A percentile compares a stretch with the other conserved stretches of the same genome.
phyloP scores from a whole-genome alignment of 2,888 invertebrate species.

The Thereva nobilitata region DNA sequence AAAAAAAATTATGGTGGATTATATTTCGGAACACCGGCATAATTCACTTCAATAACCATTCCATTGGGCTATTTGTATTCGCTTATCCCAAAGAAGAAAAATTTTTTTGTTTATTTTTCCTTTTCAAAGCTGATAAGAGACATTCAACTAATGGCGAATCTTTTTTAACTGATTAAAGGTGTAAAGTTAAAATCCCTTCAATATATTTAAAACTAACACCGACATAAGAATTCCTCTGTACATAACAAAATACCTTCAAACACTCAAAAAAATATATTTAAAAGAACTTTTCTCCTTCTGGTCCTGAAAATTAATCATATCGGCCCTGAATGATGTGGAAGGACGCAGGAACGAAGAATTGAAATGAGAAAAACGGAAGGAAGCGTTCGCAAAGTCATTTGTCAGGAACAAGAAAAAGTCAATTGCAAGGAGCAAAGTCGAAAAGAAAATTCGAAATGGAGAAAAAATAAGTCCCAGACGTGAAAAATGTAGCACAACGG shows the following conservation, averaged over 20 bases:
- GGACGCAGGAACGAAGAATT: conserved; percentile 9
- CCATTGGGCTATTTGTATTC: no score
- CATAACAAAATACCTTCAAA: background rate
- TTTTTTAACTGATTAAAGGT: no score
- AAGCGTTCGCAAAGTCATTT: conserved; percentile 31
- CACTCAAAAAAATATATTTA: conserved; percentile 5
- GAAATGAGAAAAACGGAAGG: conserved; percentile 27
- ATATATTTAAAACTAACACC: no score
- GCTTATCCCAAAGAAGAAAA: no score
- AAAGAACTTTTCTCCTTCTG: conserved; percentile 19
- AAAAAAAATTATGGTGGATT: no score
- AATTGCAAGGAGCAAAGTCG: conserved; percentile 11
- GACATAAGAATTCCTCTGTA: background rate
- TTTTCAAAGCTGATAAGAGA: no score
- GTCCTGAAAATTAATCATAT: conserved; percentile 31
- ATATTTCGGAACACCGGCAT: no score
- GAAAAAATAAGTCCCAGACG: conserved; percentile 30
- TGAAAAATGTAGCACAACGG: conserved; percentile 27
- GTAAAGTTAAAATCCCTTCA: no score
- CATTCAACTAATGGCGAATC: no score
- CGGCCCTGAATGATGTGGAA: conserved; percentile 20
- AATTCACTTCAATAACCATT: no score
- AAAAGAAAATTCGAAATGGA: conserved; percentile 31
- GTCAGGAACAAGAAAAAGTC: conserved; percentile 27
- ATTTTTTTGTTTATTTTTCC: no score